Evolutionary conservation across 1,140 invertebrate genomes (phyloP).

Genomic region (Nautilus pompilius): DNA sequence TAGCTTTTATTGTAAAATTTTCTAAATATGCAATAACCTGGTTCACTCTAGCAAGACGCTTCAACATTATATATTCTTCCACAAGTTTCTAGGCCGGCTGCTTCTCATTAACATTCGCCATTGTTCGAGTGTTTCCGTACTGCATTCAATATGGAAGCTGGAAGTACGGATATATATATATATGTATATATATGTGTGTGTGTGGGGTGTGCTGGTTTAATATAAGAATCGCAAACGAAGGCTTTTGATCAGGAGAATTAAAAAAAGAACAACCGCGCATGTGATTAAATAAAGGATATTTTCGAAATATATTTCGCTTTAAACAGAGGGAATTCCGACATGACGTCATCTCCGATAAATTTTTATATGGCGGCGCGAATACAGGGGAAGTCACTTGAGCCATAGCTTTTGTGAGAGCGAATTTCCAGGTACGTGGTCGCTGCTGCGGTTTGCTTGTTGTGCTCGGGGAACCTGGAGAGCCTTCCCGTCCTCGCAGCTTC

Average conservation of each 20-base stretch:
- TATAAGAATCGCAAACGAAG: too few species aligned
- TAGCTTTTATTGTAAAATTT: too few species aligned
- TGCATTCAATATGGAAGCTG: too few species aligned
- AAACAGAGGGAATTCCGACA: conserved; percentile 18
- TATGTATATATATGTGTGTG: too few species aligned
- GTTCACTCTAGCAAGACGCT: too few species aligned
- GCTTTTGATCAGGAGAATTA: neutral
- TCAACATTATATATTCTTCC: too few species aligned
- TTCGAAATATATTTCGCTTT: neutral
- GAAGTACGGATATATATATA: too few species aligned
- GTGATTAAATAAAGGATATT: neutral
- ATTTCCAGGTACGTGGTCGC: conserved; percentile 12
- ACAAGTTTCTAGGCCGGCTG: too few species aligned
- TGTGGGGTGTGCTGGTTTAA: too few species aligned
- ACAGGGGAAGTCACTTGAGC: conserved; percentile 34
- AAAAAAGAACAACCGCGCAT: neutral
- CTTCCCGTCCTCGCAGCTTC: conserved; percentile 14
- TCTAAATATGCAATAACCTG: too few species aligned
- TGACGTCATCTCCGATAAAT: conserved; percentile 27
- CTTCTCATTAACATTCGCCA: too few species aligned
- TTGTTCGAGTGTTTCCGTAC: too few species aligned
- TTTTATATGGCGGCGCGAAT: conserved; percentile 38
- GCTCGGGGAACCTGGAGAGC: neutral
- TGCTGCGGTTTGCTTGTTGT: conserved; percentile 1
- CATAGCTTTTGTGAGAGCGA: conserved; percentile 18